These are phyloP conservation scores for Geococcyx californianus DNA, from an alignment of 2,113 vertebrate genomes.

Conservation along the genomic window DNA sequence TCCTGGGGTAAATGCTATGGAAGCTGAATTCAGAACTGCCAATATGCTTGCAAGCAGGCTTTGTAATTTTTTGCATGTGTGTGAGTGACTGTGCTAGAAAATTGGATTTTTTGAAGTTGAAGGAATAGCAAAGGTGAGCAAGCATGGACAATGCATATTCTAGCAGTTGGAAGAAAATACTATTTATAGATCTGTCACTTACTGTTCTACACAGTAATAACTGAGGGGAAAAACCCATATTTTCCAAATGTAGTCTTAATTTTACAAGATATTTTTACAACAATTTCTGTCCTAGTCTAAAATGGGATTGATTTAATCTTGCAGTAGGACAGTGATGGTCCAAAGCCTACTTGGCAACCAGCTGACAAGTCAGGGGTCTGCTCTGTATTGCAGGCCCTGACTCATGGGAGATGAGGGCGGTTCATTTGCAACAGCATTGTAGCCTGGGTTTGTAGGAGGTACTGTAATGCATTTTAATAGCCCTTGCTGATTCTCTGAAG, in stretches of 20 bases:
- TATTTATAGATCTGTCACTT: neutral
- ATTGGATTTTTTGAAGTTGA: neutral
- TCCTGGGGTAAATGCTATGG: neutral
- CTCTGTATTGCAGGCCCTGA: neutral
- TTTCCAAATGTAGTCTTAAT: neutral
- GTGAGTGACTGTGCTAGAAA: neutral
- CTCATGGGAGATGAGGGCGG: neutral
- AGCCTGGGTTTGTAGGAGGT: neutral
- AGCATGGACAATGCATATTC: neutral
- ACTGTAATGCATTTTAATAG: neutral
- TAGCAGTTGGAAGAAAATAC: neutral
- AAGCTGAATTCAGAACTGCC: neutral
- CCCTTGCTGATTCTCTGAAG: neutral
- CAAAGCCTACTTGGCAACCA: neutral
- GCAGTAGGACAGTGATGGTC: neutral
- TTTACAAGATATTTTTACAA: neutral
- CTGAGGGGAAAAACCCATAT: neutral
- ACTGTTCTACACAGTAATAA: neutral
- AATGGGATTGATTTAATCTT: neutral
- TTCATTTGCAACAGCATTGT: fast-evolving
- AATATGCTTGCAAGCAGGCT: neutral
- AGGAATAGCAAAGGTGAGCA: neutral
- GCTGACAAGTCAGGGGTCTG: neutral
- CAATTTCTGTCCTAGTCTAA: neutral
- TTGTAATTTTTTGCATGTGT: neutral